These are phyloP conservation scores for Nannoperca australis DNA, from an alignment of 2,797 vertebrate species.

Conservation along the genomic window DNA sequence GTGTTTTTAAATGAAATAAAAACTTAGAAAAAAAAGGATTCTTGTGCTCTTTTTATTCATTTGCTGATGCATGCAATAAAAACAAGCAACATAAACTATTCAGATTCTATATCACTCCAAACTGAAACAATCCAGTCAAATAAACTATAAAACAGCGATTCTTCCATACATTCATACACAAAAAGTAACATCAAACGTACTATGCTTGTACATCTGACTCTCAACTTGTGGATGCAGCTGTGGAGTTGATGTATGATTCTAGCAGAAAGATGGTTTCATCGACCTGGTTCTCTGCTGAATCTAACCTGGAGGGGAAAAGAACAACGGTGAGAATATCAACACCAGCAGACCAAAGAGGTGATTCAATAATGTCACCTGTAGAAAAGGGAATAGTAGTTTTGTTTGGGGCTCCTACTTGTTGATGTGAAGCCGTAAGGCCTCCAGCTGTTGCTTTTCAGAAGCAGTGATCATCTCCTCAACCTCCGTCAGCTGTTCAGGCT, in stretches of 20 bases:
- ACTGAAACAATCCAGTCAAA: constrained; percentile 30
- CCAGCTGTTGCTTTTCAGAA: constrained; percentile 93
- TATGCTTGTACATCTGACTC: not conserved
- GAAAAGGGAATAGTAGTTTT: not conserved
- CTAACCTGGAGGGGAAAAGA: constrained; percentile 84
- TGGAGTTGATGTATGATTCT: constrained; percentile 88
- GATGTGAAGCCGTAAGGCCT: constrained; percentile 89
- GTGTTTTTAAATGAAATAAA: constrained; percentile 67
- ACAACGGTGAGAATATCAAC: not conserved
- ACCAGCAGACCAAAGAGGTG: not conserved
- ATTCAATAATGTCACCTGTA: not conserved
- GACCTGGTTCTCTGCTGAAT: constrained; percentile 97
- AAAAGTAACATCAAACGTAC: not conserved
- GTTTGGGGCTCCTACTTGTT: constrained; percentile 88
- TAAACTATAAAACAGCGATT: constrained; percentile 55
- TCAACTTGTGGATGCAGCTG: constrained; percentile 67
- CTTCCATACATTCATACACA: constrained; percentile 16
- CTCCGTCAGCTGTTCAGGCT: constrained; percentile 91
- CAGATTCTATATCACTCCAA: constrained; percentile 47
- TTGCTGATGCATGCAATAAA: constrained; percentile 22
- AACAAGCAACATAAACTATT: constrained; percentile 17
- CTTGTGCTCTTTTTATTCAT: constrained; percentile 47
- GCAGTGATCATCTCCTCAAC: constrained; percentile 98
- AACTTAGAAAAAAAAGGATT: constrained; percentile 46
- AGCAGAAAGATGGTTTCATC: constrained; percentile 95